Evolutionary conservation across 1,140 invertebrate species (phyloP), one percentile per base, ranked within the genome.

Genomic region (Gonatopus flavifemur): DNA sequence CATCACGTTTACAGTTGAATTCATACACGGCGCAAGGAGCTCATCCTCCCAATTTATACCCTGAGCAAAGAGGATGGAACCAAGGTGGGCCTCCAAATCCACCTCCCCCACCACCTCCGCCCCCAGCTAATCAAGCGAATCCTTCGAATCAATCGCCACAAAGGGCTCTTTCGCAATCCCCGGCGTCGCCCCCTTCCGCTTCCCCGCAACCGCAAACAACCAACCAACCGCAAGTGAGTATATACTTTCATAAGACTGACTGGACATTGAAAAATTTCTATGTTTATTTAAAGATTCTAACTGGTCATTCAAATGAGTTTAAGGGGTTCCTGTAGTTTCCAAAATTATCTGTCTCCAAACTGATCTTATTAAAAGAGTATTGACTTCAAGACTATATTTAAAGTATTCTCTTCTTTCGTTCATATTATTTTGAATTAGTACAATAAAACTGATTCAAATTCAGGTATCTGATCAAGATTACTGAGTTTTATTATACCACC

Each of bases 81-180:
- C 76, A 76, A 66, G 67, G 62, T 35, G 67, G 70, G 16, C 68
- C 74, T 12, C 62, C 74, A 46, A 78, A 77, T 70, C 61, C 67
- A 49, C 59, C 68, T 64, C n/a, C n/a, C n/a, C 62, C 67, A 46
- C 66, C 74, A 30, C 64, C 62, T 25, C 73, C 67, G 46, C 69
- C 73, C 12, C 61, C 74, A 6, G 52, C 72, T 15, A 78, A 74
- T 72, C 75, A 75, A 53, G 66, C 60, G 20, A 77, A 69, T 62
- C 70, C 75, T 44, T 73, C 76, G 30, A 72, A 72, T 66, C 75
- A 77, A 49, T 78, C 76, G 44, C 76, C 76, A 20, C 76, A 78
- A 44, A 63, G 76, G 38, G 66, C 76, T 52, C 62, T 78, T 44
- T 78, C 76, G 41, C 76, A 77, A 38, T 78, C 76, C 19, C 76